Evolutionary conservation across 2,797 vertebrate genomes (phyloP).

Genomic region (Micropoecilia bifurca): DNA sequence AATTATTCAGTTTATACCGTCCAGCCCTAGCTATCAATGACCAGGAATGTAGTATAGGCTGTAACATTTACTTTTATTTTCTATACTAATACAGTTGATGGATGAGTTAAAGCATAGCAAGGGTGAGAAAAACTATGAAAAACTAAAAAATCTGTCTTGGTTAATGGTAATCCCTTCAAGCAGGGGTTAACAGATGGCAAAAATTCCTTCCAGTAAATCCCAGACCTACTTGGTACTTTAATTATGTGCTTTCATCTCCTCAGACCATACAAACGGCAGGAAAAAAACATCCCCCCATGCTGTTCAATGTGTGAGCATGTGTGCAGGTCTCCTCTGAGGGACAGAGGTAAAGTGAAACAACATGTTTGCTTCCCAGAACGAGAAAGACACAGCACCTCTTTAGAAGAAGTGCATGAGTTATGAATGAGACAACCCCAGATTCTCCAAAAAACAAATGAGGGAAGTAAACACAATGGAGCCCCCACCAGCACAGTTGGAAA

Average conservation of each 20-base stretch:
- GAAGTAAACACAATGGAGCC: constrained; percentile 69
- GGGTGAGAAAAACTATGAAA: constrained; percentile 27
- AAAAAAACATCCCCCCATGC: constrained; percentile 74
- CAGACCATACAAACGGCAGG: constrained; percentile 72
- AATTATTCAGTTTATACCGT: no score
- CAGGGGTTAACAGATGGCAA: constrained; percentile 69
- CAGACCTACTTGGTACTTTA: constrained; percentile 79
- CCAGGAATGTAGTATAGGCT: background rate
- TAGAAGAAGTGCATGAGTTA: constrained; percentile 53
- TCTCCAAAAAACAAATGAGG: constrained; percentile 65
- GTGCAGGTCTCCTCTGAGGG: constrained; percentile 45
- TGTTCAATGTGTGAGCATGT: constrained; percentile 60
- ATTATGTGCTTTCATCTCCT: constrained; percentile 79
- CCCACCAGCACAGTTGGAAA: constrained; percentile 40
- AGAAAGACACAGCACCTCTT: constrained; percentile 62
- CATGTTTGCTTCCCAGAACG: constrained; percentile 64
- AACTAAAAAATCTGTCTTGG: constrained; percentile 38
- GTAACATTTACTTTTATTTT: background rate
- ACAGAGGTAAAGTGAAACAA: constrained; percentile 36
- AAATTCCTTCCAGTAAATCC: constrained; percentile 75
- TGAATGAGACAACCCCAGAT: constrained; percentile 69
- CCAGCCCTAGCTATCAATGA: background rate
- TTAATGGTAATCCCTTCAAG: constrained; percentile 65
- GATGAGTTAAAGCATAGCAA: constrained; percentile 30
- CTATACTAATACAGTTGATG: background rate